Evolutionary conservation across 2,888 invertebrate species (phyloP), one percentile per base, ranked within the genome.

Genomic region (Folsomia candida): DNA sequence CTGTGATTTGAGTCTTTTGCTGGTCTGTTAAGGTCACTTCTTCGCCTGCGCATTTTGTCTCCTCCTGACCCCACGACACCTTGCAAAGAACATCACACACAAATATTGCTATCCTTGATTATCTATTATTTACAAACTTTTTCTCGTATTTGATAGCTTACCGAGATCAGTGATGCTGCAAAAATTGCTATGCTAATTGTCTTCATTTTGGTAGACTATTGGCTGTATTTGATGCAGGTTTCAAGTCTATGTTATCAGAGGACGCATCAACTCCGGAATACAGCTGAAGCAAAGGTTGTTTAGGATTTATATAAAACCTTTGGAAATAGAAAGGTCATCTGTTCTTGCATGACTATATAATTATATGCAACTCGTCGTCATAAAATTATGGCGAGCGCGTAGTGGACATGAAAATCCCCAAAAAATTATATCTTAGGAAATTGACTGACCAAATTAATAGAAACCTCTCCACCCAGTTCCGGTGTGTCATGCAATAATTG

Each of bases 1-100:
- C 75, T 0, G 72, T 51, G 22, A 77, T 73, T 57, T 69, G 61
- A n/a, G 72, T 72, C 14, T 37, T 37, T 37, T 37, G 37, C 4
- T 37, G 37, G 4, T 76, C 72, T 2, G 37, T 68, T 28, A 76
- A 26, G 37, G 73, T 77, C 3, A 75, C 68, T 61, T 71, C 72
- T 51, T 74, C 70, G 18, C 77, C 77, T 25, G 69, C 70, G 51
- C 77, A 77, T 26, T 61, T 6, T 6, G 75, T 74, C 66, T 77
- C 77, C 61, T 77, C 77, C 69, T 77, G 77, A 9, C 64, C 67
- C 20, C 63, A 67, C 2, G 67, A 68, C n/a, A 22, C 29, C 76
- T 76, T 26, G 1, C 51, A 63, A 22, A 47, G 18, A 66, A 24
- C n/a, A 47, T 2, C 2, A 65, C 18, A 59, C 22, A 37, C 11